A percentile compares a stretch with the other conserved stretches of the same genome.
These are phyloP conservation scores for Chitala chitala DNA, from an alignment of 2,113 vertebrate species.

Conservation along the genomic window DNA sequence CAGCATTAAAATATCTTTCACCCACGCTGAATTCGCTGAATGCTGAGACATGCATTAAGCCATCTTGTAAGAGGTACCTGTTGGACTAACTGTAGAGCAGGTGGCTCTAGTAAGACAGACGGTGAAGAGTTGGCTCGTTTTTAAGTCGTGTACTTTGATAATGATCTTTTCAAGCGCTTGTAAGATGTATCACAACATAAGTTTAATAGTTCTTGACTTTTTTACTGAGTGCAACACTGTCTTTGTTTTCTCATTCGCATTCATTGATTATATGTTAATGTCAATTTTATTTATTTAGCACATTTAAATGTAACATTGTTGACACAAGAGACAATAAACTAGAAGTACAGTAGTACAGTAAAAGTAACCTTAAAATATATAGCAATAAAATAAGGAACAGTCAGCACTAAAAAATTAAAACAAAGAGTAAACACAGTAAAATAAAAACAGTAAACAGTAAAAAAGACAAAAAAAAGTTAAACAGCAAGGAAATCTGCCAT, in stretches of 20 bases:
- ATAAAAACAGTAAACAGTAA: too few species aligned
- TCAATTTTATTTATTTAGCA: too few species aligned
- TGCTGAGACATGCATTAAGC: neutral
- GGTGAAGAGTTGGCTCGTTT: neutral
- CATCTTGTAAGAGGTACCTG: neutral
- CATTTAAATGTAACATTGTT: too few species aligned
- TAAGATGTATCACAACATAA: neutral
- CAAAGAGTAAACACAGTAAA: too few species aligned
- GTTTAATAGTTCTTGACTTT: neutral
- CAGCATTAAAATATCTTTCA: neutral
- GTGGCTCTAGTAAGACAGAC: neutral
- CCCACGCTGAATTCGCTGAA: neutral
- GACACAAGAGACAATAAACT: too few species aligned
- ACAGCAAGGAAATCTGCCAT: too few species aligned
- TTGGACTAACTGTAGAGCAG: neutral
- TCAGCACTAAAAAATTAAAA: too few species aligned
- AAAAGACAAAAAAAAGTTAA: too few species aligned
- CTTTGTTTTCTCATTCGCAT: neutral
- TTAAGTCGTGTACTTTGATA: neutral
- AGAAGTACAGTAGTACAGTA: too few species aligned
- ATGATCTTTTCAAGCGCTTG: neutral
- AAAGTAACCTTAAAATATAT: too few species aligned
- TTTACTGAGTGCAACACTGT: neutral
- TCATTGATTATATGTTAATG: too few species aligned
- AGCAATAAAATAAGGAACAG: too few species aligned